Evolutionary conservation across 2,113 vertebrate genomes (phyloP), one percentile per base, ranked within the genome.

Genomic region (Uropsilus gracilis): DNA sequence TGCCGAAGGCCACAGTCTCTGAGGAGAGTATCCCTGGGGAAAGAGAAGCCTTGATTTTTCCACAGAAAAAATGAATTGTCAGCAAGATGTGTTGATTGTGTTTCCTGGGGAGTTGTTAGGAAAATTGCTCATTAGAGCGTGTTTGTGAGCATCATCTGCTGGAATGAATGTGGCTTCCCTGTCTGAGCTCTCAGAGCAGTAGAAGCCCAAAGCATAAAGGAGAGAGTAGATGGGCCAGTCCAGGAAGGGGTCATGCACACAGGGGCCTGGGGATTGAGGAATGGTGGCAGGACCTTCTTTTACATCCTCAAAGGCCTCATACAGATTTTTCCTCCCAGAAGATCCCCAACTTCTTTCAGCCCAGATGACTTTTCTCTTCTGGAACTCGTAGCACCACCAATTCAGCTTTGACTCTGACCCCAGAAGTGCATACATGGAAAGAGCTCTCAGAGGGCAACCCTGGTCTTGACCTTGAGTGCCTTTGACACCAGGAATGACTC

Each of bases 51-150:
- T 95, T 72, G 76, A 42, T 24, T 90, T 87, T 55, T 75, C 81
- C 88, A 5, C 5, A 68, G 66, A 48, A 63, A 61, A 77, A 57
- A 9, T 42, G 20, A 87, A 59, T 61, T 37, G 8, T 59, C 10
- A 57, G 13, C 22, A 57, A 57, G 12, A 46, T 24, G 37, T 22
- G 12, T 34, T 78, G 30, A 66, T 61, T 78, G 22, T 76, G 87
- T 89, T 86, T 81, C 59, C 39, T 64, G 53, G 66, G 87, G 28
- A 8, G 26, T 93, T 93, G 68, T 94, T 93, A 80, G 69, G 57
- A 87, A 90, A 92, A 94, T 69, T 80, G 71, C 16, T 73, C 64
- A 68, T 87, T 84, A 88, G 57, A 63, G 18, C 37, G 44, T 8
- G 30, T 39, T 30, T 12, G 1, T 46, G 17, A 81, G 28, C 22